Base-by-base conservation (phyloP, 2,888 invertebrate genomes). In the Zelleria hepariella region DNA sequence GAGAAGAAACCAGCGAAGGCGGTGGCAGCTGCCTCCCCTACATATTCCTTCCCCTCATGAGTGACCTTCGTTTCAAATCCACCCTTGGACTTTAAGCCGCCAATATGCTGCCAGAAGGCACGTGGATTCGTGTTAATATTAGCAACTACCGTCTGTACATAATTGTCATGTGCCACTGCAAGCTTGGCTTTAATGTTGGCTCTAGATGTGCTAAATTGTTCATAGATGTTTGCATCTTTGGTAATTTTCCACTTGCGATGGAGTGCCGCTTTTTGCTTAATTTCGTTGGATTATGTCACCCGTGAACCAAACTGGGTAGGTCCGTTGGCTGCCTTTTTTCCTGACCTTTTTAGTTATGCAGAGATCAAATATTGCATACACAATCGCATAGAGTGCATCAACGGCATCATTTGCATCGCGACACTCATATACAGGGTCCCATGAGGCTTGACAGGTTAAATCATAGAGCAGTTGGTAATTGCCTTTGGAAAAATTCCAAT, bases 1-100 rank as follows among this genome's bases (percentile, higher is more conserved):
- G 53, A 52, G 32, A 59, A 59, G 55, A 55, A 55, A 24, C 25
- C 23, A 10, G 59, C 24, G 26, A 55, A 59, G 5, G 48, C 59
- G 3, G 47, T 7, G 15, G 59, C 59, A 1, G 54, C 59, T 15
- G 32, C 58, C 15, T 47, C 47, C 2, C 49, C 58, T 18, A 8
- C 27, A 15, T n/a, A 58, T 1, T 24, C 48, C 20, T 26, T 58
- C 4, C 58, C 58, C 3, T 26, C 49, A 15, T 21, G 18, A 24
- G 23, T 42, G 2, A 59, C 48, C n/a, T 47, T 53, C 1, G 59
- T n/a, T 20, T 59, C 59, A 23, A 47, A 55, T 3, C 59, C 59
- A 18, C 59, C 59, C 5, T 55, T 59, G 5, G 54, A 42, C 26
- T 25, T 54, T 24, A 59, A 32, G 7, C 7, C 18, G n/a, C 18